Evolutionary conservation across 2,797 vertebrate species (phyloP).

Genomic region (Nasua narica): DNA sequence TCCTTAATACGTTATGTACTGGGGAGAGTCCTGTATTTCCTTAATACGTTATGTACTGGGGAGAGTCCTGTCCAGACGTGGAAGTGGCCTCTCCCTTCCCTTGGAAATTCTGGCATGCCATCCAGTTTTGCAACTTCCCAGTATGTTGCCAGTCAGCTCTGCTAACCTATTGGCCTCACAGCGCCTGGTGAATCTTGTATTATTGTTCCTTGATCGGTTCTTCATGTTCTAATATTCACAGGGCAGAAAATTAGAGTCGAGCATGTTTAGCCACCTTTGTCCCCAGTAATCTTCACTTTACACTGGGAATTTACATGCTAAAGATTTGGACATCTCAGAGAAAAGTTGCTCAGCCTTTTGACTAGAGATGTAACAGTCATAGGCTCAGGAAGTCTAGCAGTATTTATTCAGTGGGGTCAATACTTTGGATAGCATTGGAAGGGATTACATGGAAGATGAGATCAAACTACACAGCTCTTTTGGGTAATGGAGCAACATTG

Average conservation of each 20-base stretch:
- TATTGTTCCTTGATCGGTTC: neutral
- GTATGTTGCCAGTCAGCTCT: constrained; percentile 19
- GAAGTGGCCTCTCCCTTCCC: constrained; percentile 57
- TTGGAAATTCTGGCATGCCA: constrained; percentile 49
- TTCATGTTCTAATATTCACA: neutral
- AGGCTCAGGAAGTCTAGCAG: neutral
- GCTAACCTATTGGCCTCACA: neutral
- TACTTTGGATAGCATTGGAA: neutral
- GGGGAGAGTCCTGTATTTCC: constrained; percentile 50
- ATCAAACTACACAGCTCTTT: neutral
- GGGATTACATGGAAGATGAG: constrained; percentile 2
- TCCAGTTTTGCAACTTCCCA: constrained; percentile 47
- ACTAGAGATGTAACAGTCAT: neutral
- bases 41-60: constrained; percentile 40
- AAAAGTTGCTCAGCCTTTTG: neutral
- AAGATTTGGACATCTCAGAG: neutral
- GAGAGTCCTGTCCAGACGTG: constrained; percentile 37
- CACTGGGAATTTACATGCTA: neutral
- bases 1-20: constrained; percentile 45
- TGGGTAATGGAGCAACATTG: neutral
- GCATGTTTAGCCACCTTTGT: neutral
- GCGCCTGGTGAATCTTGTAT: no score
- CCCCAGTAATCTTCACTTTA: neutral
- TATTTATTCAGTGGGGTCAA: neutral
- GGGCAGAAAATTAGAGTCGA: constrained; percentile 1